Base-by-base conservation (phyloP, 2,888 invertebrate species). In the Empis stercorea region DNA sequence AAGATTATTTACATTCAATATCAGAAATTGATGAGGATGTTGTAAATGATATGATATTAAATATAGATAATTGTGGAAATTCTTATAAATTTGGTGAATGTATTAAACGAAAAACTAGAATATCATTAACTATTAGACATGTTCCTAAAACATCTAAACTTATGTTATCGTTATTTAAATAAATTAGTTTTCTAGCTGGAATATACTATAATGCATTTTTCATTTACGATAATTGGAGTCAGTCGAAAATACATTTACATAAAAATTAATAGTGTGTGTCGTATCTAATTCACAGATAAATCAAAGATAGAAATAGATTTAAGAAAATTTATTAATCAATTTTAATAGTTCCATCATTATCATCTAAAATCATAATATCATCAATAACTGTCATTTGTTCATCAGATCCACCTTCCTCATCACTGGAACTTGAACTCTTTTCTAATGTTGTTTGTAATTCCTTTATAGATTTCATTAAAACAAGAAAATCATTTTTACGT, bases 51-150 rank as follows among this genome's bases (percentile, higher is more conserved):
- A 63, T 71, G 32, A 58, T 86, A 55, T 71, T 71, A 27, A 88
- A 88, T 67, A 70, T 87, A 55, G 62, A 76, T 44, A 67, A 77
- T 59, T 84, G 84, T 64, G 73, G 73, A 45, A 61, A 66, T 47
- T 64, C 69, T 45, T 78, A 77, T 66, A 60, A 63, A 15, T 65
- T 73, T 47, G 80, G 79, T 34, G 71, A 79, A 48, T 66, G 63
- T 44, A 57, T 89, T 20, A 84, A 84, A 13, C 77, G 96, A 54
- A 71, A 92, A 53, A 87, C 84, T 7, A 77, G 96, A 59, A 71
- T 94, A 53, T 96, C 95, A 13, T 68, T 96, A 45, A 96, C 95
- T 13, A 91, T 96, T 56, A 76, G 96, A 63, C 84, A 91, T 76
- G 94, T 95, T 34, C 93, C 93, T 39, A 93, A 88, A 72, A 84